Evolutionary conservation across 1,140 invertebrate species (phyloP).

Genomic region (Mactra quadrangularis): DNA sequence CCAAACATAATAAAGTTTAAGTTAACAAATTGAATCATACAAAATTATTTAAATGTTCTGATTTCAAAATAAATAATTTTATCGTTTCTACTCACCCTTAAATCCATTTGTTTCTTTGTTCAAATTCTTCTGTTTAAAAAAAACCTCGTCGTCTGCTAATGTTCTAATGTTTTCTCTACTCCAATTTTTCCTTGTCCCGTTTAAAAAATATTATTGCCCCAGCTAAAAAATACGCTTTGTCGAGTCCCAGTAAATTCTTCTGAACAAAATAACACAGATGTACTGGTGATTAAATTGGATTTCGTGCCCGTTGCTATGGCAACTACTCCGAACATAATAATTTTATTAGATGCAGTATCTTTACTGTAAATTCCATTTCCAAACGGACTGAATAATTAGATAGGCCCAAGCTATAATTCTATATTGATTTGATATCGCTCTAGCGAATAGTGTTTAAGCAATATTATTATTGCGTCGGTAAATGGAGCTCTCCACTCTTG

Average conservation of each 20-base stretch:
- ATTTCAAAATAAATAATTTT: no score
- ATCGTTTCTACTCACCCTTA: no score
- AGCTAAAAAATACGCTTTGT: conserved; percentile 46
- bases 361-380: conserved; percentile 62
- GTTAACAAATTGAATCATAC: no score
- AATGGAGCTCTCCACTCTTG: conserved; percentile 18
- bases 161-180: background rate
- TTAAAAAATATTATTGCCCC: conserved; percentile 45
- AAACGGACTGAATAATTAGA: conserved; percentile 61
- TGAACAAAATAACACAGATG: conserved; percentile 64
- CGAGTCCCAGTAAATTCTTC: conserved; percentile 53
- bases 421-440: conserved; percentile 60
- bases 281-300: conserved; percentile 65
- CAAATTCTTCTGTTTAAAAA: no score
- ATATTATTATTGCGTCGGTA: conserved; percentile 56
- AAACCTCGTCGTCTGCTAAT: no score
- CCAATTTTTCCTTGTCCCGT: conserved; percentile 21
- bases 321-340: conserved; percentile 63
- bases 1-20: no score
- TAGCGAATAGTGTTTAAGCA: conserved; percentile 35
- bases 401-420: conserved; percentile 61
- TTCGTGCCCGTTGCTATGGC: conserved; percentile 60
- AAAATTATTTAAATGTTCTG: no score
- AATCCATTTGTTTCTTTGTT: no score
- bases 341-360: conserved; percentile 66